Percentiles rank a stretch among this genome's conserved stretches.
Conservation (phyloP, 2,888 invertebrate species). For the Alsophila aescularia region DNA sequence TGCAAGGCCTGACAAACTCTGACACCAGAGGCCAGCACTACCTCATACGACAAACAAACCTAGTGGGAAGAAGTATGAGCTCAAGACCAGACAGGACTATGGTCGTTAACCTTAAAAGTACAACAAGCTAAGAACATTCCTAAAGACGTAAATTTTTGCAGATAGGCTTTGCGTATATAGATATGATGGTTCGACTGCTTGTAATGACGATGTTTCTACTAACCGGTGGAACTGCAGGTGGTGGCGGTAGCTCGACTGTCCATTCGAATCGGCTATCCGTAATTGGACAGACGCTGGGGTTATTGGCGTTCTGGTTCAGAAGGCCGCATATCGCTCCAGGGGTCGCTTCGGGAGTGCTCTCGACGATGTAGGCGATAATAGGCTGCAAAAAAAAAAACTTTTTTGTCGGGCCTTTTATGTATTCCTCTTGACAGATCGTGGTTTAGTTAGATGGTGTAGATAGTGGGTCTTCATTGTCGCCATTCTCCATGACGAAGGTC, state of each 20-base stretch:
- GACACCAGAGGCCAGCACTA: too few relatives aligned
- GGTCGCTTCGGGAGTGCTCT: slow-evolving; percentile 77
- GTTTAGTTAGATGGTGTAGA: too few relatives aligned
- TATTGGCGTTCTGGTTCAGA: slow-evolving; percentile 70
- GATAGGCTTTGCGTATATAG: too few relatives aligned
- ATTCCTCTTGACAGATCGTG: not conserved
- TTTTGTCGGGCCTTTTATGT: not conserved
- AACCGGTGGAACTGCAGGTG: slow-evolving; percentile 43
- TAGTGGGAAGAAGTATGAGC: too few relatives aligned
- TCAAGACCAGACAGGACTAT: too few relatives aligned
- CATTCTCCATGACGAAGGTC: too few relatives aligned
- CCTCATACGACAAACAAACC: too few relatives aligned
- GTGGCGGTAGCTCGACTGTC: slow-evolving; percentile 70
- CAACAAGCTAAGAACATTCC: too few relatives aligned
- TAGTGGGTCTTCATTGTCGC: too few relatives aligned
- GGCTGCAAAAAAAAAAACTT: slow-evolving; percentile 71
- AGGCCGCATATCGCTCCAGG: slow-evolving; percentile 84
- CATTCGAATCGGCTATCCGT: slow-evolving; percentile 78
- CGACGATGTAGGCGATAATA: slow-evolving; percentile 85
- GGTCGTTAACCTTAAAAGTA: too few relatives aligned
- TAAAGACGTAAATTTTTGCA: too few relatives aligned
- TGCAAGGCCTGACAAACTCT: too few relatives aligned
- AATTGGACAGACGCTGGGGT: slow-evolving; percentile 66
- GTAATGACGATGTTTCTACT: slow-evolving; percentile 29
- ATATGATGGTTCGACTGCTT: not conserved